Conservation (phyloP, 2,888 invertebrate species). For the Rhodophaea formosa region DNA sequence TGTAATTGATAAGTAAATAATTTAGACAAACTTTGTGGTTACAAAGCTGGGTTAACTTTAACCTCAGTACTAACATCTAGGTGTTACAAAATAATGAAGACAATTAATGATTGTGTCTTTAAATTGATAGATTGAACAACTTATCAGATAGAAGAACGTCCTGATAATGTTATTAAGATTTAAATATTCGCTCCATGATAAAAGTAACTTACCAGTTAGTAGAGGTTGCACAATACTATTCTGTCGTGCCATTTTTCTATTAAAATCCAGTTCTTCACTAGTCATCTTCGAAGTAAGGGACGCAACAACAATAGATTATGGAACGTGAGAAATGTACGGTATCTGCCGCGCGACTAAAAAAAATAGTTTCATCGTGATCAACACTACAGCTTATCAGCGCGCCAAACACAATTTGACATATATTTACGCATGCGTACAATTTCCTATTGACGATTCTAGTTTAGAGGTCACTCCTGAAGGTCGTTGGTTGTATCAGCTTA, state of each 20-base stretch:
- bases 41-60: neutral
- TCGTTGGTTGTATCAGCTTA: constrained; percentile 29
- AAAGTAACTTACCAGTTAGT: constrained; percentile 86
- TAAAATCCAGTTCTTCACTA: constrained; percentile 51
- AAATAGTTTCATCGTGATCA: constrained; percentile 70
- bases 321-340: constrained; percentile 57
- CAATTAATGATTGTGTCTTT: no score
- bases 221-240: constrained; percentile 94
- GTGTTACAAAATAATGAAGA: no score
- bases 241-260: constrained; percentile 80
- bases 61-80: neutral
- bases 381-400: constrained; percentile 61
- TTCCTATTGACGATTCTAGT: constrained; percentile 50
- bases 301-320: constrained; percentile 31
- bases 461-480: constrained; percentile 65
- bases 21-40: neutral
- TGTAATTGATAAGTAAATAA: neutral
- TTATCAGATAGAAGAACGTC: neutral
- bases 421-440: constrained; percentile 65
- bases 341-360: constrained; percentile 67
- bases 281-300: constrained; percentile 59
- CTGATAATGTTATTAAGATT: constrained; percentile 25
- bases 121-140: neutral
- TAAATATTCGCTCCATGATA: constrained; percentile 51
- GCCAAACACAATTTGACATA: constrained; percentile 71